Evolutionary conservation across 1,140 invertebrate genomes (phyloP).

Genomic region (Saccostrea echinata): DNA sequence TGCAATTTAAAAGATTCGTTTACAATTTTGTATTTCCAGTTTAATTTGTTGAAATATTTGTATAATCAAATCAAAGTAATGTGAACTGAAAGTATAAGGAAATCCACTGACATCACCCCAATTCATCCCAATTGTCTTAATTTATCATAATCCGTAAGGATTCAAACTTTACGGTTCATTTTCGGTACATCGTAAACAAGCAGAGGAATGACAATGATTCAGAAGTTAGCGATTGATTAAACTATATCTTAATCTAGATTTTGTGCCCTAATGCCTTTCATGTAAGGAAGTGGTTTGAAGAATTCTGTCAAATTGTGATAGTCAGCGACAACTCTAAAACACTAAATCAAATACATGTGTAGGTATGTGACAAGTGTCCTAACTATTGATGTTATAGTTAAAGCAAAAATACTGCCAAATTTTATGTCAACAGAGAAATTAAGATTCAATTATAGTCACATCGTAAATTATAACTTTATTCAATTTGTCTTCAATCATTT

Average conservation of each 20-base stretch:
- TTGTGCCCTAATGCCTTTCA: neutral
- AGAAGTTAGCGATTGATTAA: neutral
- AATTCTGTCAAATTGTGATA: neutral
- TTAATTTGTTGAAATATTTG: no score
- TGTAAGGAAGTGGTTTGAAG: neutral
- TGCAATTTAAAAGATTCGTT: no score
- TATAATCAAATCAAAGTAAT: no score
- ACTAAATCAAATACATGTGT: neutral
- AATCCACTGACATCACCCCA: no score
- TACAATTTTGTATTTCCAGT: no score
- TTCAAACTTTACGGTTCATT: neutral
- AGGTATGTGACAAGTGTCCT: neutral
- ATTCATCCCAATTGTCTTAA: no score
- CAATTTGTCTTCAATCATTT: neutral
- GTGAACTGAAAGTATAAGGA: no score
- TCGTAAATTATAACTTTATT: neutral
- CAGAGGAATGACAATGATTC: neutral
- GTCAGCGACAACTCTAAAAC: constrained; percentile 10
- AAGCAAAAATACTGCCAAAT: neutral
- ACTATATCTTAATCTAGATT: neutral
- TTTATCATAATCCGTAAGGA: no score
- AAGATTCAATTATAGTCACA: neutral
- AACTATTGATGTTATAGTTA: neutral
- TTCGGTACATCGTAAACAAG: neutral
- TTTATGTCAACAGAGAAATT: neutral